Conservation (phyloP, 2,113 vertebrate species). For the Peucedramus taeniatus region DNA sequence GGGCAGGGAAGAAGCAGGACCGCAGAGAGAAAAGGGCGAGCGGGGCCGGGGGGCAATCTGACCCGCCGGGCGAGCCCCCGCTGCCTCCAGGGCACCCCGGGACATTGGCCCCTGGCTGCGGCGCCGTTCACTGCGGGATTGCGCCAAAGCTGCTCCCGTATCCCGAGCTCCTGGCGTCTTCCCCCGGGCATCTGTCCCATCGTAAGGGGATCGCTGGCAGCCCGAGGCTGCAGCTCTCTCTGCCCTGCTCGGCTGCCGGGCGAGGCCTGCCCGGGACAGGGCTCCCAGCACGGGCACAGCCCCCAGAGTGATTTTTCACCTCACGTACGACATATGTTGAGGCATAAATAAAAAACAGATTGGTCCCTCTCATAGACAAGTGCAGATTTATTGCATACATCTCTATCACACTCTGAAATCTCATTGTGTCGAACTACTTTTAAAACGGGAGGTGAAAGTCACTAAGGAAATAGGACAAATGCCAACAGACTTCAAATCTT, state of each 20-base stretch:
- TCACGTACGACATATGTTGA: too few relatives aligned
- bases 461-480: not conserved
- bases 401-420: not conserved
- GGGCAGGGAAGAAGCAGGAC: not conserved
- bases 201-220: accelerated
- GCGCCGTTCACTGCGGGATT: accelerated
- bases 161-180: too few relatives aligned
- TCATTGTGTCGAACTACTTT: not conserved
- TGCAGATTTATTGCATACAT: not conserved
- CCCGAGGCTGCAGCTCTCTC: accelerated
- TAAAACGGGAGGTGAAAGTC: not conserved
- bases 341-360: not conserved
- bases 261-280: not conserved
- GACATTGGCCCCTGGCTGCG: too few relatives aligned
- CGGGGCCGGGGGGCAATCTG: accelerated
- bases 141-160: not conserved
- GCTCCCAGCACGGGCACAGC: not conserved
- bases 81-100: too few relatives aligned
- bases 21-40: not conserved
- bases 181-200: not conserved
- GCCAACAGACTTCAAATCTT: not conserved
- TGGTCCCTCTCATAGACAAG: not conserved
- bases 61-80: accelerated
- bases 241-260: not conserved
- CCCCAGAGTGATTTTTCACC: accelerated